Evolutionary conservation across 2,113 vertebrate genomes (phyloP).

Genomic region (Eleginops maclovinus): DNA sequence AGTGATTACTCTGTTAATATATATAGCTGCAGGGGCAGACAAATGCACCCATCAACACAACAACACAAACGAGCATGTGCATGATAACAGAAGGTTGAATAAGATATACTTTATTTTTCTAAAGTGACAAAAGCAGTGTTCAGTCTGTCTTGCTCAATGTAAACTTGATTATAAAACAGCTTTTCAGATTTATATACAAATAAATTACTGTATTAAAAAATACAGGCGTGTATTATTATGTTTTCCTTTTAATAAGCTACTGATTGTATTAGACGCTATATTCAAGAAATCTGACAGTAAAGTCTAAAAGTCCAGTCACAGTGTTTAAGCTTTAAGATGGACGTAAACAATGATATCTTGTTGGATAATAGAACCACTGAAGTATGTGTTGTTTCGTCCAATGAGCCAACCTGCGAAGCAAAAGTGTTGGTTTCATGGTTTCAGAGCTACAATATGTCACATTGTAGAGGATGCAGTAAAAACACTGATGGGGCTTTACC

Average conservation of each 20-base stretch:
- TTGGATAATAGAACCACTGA: not conserved
- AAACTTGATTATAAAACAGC: not conserved
- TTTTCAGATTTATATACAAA: not conserved
- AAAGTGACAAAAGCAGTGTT: not conserved
- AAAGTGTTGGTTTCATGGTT: not conserved
- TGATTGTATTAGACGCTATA: not conserved
- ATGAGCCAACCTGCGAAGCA: not conserved
- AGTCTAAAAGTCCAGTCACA: not conserved
- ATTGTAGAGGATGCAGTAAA: not conserved
- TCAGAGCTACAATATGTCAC: not conserved
- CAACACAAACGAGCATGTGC: not conserved
- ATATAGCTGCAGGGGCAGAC: not conserved
- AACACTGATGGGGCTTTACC: not conserved
- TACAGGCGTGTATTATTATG: not conserved
- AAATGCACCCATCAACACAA: not conserved
- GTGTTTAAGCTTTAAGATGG: not conserved
- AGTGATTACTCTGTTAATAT: slow-evolving; percentile 1
- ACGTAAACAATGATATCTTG: not conserved
- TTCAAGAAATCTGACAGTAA: not conserved
- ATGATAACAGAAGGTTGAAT: not conserved
- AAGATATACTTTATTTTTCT: slow-evolving; percentile 25
- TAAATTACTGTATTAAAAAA: not conserved
- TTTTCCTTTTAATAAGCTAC: not conserved
- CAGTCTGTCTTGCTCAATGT: too few species aligned
- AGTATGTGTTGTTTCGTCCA: not conserved